phyloP scores from a whole-genome alignment of 2,113 vertebrate species.

The Podarcis raffonei region DNA sequence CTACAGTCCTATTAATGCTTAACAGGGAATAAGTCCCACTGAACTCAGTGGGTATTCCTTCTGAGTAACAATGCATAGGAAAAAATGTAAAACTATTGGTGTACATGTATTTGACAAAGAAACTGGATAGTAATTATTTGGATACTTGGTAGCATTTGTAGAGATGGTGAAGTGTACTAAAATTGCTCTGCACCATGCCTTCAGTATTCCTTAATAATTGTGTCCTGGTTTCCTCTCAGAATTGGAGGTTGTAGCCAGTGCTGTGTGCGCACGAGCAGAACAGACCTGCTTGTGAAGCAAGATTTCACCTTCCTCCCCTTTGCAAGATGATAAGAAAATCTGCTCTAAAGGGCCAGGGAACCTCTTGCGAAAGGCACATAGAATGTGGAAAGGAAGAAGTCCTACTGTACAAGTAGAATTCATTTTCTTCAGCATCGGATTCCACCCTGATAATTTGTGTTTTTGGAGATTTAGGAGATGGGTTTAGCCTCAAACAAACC shows the following conservation, averaged over 20 bases:
- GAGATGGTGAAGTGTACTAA: neutral
- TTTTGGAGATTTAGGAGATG: neutral
- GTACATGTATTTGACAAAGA: neutral
- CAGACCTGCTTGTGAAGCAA: no score
- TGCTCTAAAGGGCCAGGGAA: no score
- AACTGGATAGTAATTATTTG: neutral
- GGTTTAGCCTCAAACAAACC: neutral
- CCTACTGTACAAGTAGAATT: no score
- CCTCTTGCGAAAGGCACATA: no score
- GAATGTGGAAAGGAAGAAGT: no score
- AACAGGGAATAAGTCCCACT: neutral
- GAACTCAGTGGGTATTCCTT: neutral
- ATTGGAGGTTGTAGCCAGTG: no score
- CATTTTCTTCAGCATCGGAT: no score
- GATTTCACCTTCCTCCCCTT: no score
- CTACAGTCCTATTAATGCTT: no score
- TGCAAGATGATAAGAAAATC: no score
- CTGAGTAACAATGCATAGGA: neutral
- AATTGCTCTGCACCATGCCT: neutral
- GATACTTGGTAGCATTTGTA: neutral
- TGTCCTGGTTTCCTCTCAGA: neutral
- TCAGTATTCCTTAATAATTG: neutral
- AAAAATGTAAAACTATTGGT: neutral
- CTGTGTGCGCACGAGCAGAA: no score
- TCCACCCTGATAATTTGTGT: neutral